These are phyloP conservation scores for Dolomedes plantarius DNA, from an alignment of 2,888 invertebrate genomes.

Conservation along the genomic window DNA sequence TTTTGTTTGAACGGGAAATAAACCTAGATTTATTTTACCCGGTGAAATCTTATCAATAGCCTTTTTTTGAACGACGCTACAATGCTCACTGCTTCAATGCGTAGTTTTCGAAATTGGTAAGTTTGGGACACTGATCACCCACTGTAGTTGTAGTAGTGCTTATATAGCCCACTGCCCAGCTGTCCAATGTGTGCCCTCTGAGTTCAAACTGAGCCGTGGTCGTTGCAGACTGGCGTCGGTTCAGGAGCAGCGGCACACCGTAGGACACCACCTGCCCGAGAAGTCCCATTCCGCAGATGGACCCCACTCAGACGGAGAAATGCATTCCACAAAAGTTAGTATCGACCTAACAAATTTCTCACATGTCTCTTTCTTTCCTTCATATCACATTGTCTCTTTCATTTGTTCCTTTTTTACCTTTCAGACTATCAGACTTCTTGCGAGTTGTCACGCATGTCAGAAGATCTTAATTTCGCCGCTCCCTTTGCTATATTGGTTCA, in stretches of 20 bases:
- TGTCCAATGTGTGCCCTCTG: conserved; percentile 19
- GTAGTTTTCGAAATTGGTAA: no score
- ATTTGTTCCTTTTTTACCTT: background rate
- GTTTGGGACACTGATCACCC: no score
- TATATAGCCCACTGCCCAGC: conserved; percentile 32
- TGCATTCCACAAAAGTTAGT: conserved; percentile 71
- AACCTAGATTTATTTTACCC: no score
- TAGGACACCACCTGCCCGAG: conserved; percentile 78
- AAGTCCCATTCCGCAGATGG: conserved; percentile 73
- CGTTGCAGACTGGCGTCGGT: conserved; percentile 88
- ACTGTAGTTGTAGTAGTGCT: background rate
- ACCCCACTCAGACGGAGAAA: conserved; percentile 72
- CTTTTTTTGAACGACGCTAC: no score
- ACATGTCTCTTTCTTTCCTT: conserved; percentile 22
- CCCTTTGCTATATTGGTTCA: no score
- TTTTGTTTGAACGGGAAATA: no score
- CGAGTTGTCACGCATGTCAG: background rate
- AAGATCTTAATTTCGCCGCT: no score
- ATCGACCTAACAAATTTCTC: conserved; percentile 30
- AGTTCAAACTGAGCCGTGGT: conserved; percentile 34
- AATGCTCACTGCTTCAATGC: no score
- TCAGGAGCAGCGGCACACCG: conserved; percentile 87
- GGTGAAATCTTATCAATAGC: no score
- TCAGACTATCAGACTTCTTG: background rate
- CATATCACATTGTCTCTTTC: background rate